Evolutionary conservation across 2,797 vertebrate genomes (phyloP).

Genomic region (Thunnus albacares): DNA sequence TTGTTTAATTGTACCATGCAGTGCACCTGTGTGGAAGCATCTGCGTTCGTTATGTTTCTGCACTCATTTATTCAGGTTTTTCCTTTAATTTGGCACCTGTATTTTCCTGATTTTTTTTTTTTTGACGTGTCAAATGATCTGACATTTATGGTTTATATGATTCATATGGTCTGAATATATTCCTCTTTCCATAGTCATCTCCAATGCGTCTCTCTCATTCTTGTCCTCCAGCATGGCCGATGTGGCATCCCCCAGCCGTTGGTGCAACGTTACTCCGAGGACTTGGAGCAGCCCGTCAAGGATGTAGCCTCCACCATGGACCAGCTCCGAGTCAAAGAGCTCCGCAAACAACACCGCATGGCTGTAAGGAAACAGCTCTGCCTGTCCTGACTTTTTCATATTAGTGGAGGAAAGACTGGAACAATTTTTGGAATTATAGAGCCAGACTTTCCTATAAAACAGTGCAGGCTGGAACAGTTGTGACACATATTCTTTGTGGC

Average conservation of each 20-base stretch:
- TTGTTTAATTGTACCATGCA: no score
- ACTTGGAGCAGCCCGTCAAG: constrained; percentile 91
- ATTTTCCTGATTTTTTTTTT: not conserved
- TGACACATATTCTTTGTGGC: not conserved
- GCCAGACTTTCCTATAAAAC: constrained; percentile 3
- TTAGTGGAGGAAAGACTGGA: not conserved
- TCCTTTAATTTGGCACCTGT: no score
- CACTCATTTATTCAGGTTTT: no score
- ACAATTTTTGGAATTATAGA: not conserved
- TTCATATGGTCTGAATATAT: not conserved
- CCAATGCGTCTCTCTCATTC: not conserved
- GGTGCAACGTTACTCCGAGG: constrained; percentile 95
- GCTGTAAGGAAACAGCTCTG: constrained; percentile 88
- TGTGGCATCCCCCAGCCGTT: constrained; percentile 94
- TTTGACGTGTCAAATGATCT: not conserved
- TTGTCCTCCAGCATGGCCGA: constrained; percentile 91
- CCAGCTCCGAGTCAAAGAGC: constrained; percentile 93
- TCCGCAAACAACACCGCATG: constrained; percentile 98
- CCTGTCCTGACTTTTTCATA: not conserved
- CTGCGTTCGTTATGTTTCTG: no score
- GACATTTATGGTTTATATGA: not conserved
- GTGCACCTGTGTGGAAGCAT: no score
- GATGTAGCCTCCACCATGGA: constrained; percentile 93
- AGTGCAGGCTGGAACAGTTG: constrained; percentile 13
- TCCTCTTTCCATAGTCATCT: not conserved